phyloP scores from a whole-genome alignment of 1,140 invertebrate genomes.

The Drosophila lowei region DNA sequence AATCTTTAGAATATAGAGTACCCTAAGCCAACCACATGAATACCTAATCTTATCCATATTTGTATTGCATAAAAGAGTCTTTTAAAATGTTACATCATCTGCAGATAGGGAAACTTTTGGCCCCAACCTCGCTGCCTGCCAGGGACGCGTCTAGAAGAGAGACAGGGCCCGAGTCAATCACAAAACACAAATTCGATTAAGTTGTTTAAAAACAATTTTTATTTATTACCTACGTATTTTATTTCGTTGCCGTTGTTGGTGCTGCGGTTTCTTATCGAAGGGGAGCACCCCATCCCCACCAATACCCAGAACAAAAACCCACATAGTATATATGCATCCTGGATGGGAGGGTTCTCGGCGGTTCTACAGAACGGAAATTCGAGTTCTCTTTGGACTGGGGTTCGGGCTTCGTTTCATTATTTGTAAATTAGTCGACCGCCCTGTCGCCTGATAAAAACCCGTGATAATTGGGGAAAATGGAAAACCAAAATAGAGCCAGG shows the following conservation, averaged over 20 bases:
- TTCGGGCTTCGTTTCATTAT: conserved; percentile 33
- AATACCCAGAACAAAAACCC: neutral
- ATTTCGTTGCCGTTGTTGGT: conserved; percentile 48
- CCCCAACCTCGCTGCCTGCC: too few species aligned
- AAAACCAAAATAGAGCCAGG: conserved; percentile 11
- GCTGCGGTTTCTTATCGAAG: conserved; percentile 46
- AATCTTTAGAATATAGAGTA: too few species aligned
- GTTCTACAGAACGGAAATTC: conserved; percentile 64
- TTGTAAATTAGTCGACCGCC: conserved; percentile 62
- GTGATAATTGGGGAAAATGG: conserved; percentile 62
- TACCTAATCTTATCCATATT: too few species aligned
- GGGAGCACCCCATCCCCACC: neutral
- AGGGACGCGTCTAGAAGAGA: too few species aligned
- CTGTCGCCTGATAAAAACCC: conserved; percentile 69
- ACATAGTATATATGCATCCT: too few species aligned
- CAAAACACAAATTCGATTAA: conserved; percentile 80
- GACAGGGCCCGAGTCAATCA: conserved; percentile 54
- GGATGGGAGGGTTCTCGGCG: neutral
- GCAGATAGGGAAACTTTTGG: too few species aligned
- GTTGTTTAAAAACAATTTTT: conserved; percentile 82
- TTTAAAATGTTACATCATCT: too few species aligned
- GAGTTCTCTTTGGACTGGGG: conserved; percentile 14
- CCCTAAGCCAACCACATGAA: too few species aligned
- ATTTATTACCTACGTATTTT: conserved; percentile 69
- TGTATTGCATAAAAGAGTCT: too few species aligned